Evolutionary conservation across 2,113 vertebrate genomes (phyloP).

Genomic region (Gobio gobio): DNA sequence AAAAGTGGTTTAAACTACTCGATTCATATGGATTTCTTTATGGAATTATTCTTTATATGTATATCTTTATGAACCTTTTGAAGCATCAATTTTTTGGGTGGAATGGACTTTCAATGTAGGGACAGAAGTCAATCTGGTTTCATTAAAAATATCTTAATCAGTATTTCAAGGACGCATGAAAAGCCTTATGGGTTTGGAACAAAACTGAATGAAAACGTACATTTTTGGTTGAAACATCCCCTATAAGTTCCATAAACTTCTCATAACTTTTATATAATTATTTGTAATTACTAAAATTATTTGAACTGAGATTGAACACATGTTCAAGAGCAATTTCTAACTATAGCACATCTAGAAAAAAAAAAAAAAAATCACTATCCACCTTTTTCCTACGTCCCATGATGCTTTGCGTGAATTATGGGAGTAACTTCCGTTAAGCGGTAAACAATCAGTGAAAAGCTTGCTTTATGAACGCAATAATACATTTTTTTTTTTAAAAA

Average conservation of each 20-base stretch:
- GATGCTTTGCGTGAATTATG: too few relatives aligned
- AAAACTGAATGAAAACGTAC: not conserved
- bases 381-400: too few relatives aligned
- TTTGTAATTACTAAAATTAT: not conserved
- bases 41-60: too few relatives aligned
- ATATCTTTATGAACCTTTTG: not conserved
- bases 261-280: not conserved
- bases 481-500: too few relatives aligned
- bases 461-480: too few relatives aligned
- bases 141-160: not conserved
- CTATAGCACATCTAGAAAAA: not conserved
- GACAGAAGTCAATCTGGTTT: not conserved
- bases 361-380: not conserved
- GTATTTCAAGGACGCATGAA: not conserved
- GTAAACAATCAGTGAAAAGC: too few relatives aligned
- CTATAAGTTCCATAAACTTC: not conserved
- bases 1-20: not conserved
- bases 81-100: not conserved
- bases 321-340: not conserved
- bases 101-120: not conserved
- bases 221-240: not conserved
- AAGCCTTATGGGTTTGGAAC: not conserved
- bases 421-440: too few relatives aligned
- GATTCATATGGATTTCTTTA: not conserved
- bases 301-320: not conserved